Percentiles rank a stretch among this genome's conserved stretches.
phyloP scores from a whole-genome alignment of 2,888 invertebrate species.

The Corythucha ciliata region DNA sequence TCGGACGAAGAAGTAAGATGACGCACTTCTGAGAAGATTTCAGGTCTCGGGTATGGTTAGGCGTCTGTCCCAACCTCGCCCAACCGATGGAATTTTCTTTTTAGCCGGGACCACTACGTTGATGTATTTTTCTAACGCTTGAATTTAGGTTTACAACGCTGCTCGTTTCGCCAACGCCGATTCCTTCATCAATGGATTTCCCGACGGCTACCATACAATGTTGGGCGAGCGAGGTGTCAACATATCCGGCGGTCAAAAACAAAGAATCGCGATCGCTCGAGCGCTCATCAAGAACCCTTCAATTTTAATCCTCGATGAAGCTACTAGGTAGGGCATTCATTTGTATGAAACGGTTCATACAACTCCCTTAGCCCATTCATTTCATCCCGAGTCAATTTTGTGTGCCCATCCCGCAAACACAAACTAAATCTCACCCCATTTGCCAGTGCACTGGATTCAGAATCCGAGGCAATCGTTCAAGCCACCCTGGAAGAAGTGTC shows the following conservation, averaged over 20 bases:
- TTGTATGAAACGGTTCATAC: no score
- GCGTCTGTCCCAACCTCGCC: no score
- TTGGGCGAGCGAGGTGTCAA: constrained; percentile 86
- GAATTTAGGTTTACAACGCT: constrained; percentile 49
- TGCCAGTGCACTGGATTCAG: constrained; percentile 77
- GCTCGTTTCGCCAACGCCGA: constrained; percentile 84
- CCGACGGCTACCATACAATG: constrained; percentile 71
- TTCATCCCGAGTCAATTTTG: no score
- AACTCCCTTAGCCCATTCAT: no score
- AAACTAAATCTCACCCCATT: no score
- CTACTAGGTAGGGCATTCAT: constrained; percentile 60
- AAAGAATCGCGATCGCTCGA: constrained; percentile 88
- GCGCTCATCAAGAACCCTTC: constrained; percentile 86
- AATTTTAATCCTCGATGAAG: constrained; percentile 83
- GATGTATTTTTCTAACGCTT: no score
- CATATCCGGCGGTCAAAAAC: constrained; percentile 92
- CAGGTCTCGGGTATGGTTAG: no score
- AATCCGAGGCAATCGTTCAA: constrained; percentile 85
- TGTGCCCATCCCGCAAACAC: no score
- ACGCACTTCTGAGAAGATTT: no score
- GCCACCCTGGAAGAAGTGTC: constrained; percentile 75
- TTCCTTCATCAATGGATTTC: constrained; percentile 75
- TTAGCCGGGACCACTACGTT: constrained; percentile 3
- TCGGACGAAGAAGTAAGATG: constrained; percentile 57
- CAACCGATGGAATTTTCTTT: constrained; percentile 15